phyloP scores from a whole-genome alignment of 2,113 vertebrate genomes.

The Lepus americanus region DNA sequence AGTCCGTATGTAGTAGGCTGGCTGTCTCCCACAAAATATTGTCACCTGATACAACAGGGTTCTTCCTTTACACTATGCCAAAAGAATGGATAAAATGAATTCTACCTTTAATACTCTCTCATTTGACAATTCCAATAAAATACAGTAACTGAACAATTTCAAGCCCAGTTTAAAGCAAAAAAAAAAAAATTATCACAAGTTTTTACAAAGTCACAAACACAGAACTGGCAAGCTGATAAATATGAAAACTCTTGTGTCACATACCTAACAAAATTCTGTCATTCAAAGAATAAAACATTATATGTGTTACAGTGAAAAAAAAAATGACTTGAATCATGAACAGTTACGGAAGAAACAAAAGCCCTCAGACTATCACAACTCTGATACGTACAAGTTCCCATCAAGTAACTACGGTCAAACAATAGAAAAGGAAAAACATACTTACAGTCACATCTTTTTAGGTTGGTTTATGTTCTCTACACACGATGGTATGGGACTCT shows the following conservation, averaged over 20 bases:
- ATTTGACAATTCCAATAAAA: conserved; percentile 64
- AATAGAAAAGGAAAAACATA: conserved; percentile 18
- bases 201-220: conserved; percentile 49
- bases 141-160: conserved; percentile 46
- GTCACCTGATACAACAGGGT: conserved; percentile 61
- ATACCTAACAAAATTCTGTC: conserved; percentile 49
- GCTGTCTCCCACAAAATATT: conserved; percentile 46
- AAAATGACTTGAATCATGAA: conserved; percentile 51
- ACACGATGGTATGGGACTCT: neutral
- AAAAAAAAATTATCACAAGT: conserved; percentile 29
- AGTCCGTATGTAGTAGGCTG: conserved; percentile 51
- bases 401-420: conserved; percentile 34
- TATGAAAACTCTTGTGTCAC: conserved; percentile 41
- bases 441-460: neutral
- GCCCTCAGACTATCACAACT: conserved; percentile 38
- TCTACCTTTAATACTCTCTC: conserved; percentile 1
- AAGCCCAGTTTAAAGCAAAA: conserved; percentile 53
- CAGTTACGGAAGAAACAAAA: conserved; percentile 61
- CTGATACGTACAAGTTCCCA: conserved; percentile 23
- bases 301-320: conserved; percentile 13
- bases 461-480: neutral
- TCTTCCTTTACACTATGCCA: conserved; percentile 60
- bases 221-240: conserved; percentile 50
- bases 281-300: conserved; percentile 44
- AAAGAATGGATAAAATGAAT: conserved; percentile 48